Conservation (phyloP, 2,888 invertebrate species). For the Tridacna gigas region DNA sequence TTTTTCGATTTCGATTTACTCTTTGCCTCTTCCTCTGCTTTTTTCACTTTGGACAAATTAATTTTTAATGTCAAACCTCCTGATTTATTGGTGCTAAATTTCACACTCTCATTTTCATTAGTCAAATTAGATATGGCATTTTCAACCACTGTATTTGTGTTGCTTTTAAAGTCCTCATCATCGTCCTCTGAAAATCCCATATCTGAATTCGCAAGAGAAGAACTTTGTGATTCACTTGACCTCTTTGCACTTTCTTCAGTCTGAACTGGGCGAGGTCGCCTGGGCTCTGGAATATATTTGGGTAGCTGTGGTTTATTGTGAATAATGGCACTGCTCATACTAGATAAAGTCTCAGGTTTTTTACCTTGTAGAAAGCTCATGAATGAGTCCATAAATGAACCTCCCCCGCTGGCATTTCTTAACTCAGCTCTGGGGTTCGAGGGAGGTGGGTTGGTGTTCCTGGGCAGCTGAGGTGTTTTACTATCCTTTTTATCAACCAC, state of each 20-base stretch:
- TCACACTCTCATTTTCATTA: conserved; percentile 69
- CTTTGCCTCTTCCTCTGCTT: conserved; percentile 57
- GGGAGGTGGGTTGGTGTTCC: conserved; percentile 31
- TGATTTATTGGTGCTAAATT: conserved; percentile 65
- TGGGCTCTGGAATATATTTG: conserved; percentile 82
- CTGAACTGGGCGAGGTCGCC: conserved; percentile 58
- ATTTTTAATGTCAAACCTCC: conserved; percentile 69
- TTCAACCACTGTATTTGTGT: conserved; percentile 65
- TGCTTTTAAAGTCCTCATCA: conserved; percentile 49
- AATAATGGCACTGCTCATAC: conserved; percentile 79
- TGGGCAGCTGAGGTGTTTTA: not conserved
- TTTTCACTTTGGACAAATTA: conserved; percentile 62
- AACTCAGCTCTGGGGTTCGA: conserved; percentile 51
- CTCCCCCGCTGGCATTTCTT: conserved; percentile 63
- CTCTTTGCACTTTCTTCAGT: conserved; percentile 15
- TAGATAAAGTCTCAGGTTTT: conserved; percentile 82
- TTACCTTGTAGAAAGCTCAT: conserved; percentile 82
- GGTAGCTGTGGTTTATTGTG: conserved; percentile 80
- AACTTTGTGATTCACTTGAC: not conserved
- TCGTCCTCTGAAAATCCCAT: conserved; percentile 78
- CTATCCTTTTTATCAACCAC: conserved; percentile 49
- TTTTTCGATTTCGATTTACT: conserved; percentile 52
- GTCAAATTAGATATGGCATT: conserved; percentile 69
- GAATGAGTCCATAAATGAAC: conserved; percentile 79
- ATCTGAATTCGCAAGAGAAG: conserved; percentile 12